Percentiles rank a stretch among this genome's conserved stretches.
Conservation (phyloP, 1,140 invertebrate species). For the Chionoecetes opilio region DNA sequence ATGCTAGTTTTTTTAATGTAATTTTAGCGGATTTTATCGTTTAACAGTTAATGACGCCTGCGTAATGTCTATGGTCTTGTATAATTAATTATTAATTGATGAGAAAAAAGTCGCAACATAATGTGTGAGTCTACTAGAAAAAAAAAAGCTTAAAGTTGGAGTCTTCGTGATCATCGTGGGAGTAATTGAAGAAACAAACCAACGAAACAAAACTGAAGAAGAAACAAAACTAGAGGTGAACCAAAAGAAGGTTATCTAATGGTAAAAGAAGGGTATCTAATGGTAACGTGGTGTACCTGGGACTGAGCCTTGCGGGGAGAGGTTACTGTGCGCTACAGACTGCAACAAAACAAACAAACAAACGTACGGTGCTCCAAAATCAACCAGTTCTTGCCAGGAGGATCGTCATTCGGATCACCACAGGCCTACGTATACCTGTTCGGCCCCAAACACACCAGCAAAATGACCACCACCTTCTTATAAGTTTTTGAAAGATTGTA, state of each 20-base stretch:
- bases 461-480: too few relatives aligned
- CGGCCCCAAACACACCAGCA: background rate
- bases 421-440: conserved; percentile 58
- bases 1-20: background rate
- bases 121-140: conserved; percentile 76
- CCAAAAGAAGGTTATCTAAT: too few relatives aligned
- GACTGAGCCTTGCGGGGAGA: too few relatives aligned
- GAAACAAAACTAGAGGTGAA: too few relatives aligned
- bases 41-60: conserved; percentile 64
- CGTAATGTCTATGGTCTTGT: conserved; percentile 74
- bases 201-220: too few relatives aligned
- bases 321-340: too few relatives aligned
- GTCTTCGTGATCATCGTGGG: conserved; percentile 52
- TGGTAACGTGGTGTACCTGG: too few relatives aligned
- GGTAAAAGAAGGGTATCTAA: too few relatives aligned
- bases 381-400: conserved; percentile 39
- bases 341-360: too few relatives aligned
- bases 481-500: too few relatives aligned
- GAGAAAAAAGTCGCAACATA: conserved; percentile 71
- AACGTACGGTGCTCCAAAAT: conserved; percentile 61
- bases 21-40: background rate
- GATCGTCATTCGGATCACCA: conserved; percentile 58
- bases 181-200: background rate
- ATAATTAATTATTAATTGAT: conserved; percentile 54
- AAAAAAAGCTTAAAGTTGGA: conserved; percentile 53